A percentile compares a stretch with the other conserved stretches of the same genome.
These are phyloP conservation scores for Caerostris extrusa DNA, from an alignment of 1,140 invertebrate genomes.

Conservation along the genomic window DNA sequence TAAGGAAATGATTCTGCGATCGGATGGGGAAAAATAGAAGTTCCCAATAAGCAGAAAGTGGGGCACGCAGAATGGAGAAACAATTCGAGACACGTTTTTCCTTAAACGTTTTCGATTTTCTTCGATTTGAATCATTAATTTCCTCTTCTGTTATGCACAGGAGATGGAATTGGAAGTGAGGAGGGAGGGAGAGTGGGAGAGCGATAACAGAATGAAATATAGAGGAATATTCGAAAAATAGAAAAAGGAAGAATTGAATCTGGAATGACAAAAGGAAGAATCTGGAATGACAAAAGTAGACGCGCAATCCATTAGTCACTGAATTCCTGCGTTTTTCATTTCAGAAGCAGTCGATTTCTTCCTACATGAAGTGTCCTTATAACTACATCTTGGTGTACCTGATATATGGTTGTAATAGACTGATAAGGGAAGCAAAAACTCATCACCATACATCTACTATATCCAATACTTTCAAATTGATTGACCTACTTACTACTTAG, in stretches of 20 bases:
- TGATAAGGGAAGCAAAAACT: too few relatives aligned
- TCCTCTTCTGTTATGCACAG: conserved; percentile 32
- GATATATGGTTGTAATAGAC: too few relatives aligned
- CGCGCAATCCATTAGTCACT: too few relatives aligned
- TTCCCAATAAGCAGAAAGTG: neutral
- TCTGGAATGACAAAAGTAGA: too few relatives aligned
- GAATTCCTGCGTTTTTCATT: too few relatives aligned
- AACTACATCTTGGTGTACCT: too few relatives aligned
- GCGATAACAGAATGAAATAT: conserved; percentile 6
- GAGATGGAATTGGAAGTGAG: conserved; percentile 14
- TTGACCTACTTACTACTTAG: too few relatives aligned
- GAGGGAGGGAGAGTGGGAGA: neutral
- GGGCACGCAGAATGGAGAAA: conserved; percentile 16
- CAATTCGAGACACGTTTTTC: conserved; percentile 65
- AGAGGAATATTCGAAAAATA: neutral
- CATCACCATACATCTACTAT: too few relatives aligned
- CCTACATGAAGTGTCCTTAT: too few relatives aligned
- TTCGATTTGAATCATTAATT: conserved; percentile 68
- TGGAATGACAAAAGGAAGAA: too few relatives aligned
- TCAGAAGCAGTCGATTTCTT: too few relatives aligned
- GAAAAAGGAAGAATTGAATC: neutral
- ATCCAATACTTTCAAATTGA: too few relatives aligned
- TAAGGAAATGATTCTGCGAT: neutral
- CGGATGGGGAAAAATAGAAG: neutral
- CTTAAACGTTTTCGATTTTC: conserved; percentile 73